A percentile compares a stretch with the other conserved stretches of the same genome.
These are phyloP conservation scores for Paradisaea rubra DNA, from an alignment of 2,113 vertebrate species.

Conservation along the genomic window DNA sequence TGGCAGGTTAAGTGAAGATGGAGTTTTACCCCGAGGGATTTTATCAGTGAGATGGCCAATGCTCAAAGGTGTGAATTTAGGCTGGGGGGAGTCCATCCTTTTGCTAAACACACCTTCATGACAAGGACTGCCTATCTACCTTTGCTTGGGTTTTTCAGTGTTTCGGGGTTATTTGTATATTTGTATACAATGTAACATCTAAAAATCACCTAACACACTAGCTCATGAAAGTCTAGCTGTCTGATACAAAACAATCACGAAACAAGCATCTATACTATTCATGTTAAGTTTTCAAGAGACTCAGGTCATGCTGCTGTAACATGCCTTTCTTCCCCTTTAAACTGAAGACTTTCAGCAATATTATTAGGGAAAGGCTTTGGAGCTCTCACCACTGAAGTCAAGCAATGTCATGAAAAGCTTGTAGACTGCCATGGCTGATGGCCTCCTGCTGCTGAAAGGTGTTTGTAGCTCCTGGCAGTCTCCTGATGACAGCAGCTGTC, in stretches of 20 bases:
- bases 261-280: not conserved
- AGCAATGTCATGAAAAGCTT: not conserved
- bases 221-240: not conserved
- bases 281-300: not conserved
- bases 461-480: not conserved
- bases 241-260: not conserved
- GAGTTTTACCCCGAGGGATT: not conserved
- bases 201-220: not conserved
- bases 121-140: not conserved
- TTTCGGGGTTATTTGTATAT: not conserved
- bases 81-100: rapidly evolving
- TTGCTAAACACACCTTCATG: not conserved
- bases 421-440: not conserved
- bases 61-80: not conserved
- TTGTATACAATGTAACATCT: not conserved
- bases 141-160: not conserved
- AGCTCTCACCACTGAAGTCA: not conserved
- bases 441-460: not conserved
- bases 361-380: not conserved
- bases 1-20: not conserved
- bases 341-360: not conserved
- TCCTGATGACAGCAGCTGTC: not conserved
- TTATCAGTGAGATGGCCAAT: not conserved
- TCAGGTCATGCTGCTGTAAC: not conserved
- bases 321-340: not conserved